Evolutionary conservation across 2,113 vertebrate species (phyloP).

Genomic region (Pelecanus crispus): DNA sequence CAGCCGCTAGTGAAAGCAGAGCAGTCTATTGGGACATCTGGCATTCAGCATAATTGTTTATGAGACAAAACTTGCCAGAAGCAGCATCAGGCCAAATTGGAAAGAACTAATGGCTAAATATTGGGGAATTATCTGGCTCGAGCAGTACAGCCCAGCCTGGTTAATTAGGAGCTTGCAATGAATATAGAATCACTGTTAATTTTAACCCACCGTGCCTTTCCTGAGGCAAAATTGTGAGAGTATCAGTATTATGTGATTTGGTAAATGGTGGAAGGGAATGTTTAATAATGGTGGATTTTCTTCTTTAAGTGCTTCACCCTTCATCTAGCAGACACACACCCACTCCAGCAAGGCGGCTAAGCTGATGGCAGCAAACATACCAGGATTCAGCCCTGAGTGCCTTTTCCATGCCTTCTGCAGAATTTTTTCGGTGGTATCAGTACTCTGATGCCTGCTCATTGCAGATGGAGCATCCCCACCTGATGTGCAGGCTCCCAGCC

Average conservation of each 20-base stretch:
- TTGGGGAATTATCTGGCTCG: conserved; percentile 44
- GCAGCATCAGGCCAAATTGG: conserved; percentile 48
- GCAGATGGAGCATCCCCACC: neutral
- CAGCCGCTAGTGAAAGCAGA: neutral
- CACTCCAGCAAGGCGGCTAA: accelerated
- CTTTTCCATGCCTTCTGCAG: neutral
- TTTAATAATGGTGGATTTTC: neutral
- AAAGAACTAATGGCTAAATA: conserved; percentile 40
- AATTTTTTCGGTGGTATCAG: neutral
- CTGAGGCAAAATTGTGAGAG: neutral
- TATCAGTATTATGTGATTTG: neutral
- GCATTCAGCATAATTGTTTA: conserved; percentile 35
- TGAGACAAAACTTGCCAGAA: conserved; percentile 44
- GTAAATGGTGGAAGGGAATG: neutral
- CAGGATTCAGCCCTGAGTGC: neutral
- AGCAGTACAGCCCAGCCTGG: neutral
- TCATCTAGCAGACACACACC: neutral
- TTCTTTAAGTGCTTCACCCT: neutral
- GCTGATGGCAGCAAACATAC: neutral
- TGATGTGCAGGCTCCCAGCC: neutral
- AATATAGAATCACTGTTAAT: conserved; percentile 13
- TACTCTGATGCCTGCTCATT: neutral
- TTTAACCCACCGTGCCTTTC: neutral
- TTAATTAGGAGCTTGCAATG: conserved; percentile 47
- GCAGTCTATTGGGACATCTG: conserved; percentile 28